phyloP scores from a whole-genome alignment of 2,888 invertebrate species.

The Eutolmus rufibarbis region DNA sequence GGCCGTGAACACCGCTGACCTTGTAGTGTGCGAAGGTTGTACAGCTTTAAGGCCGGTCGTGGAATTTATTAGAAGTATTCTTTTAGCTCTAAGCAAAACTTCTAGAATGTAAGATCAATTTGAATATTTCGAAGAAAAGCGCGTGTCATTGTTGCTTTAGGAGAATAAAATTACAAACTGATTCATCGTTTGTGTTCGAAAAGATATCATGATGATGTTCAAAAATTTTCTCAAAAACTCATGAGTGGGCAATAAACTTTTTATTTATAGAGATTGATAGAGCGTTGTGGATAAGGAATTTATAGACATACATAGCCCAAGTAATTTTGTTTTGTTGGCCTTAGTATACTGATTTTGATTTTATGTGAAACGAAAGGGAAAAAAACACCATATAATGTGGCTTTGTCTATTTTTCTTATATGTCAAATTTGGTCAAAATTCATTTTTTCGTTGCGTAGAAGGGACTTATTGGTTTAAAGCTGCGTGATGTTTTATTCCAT shows the following conservation, averaged over 20 bases:
- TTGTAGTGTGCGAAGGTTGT: neutral
- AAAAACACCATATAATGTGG: no score
- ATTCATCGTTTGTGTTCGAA: neutral
- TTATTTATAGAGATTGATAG: neutral
- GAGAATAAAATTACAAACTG: neutral
- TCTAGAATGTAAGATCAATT: neutral
- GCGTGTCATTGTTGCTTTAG: neutral
- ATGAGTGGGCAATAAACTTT: neutral
- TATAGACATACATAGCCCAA: neutral
- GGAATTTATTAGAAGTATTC: neutral
- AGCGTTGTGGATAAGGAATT: neutral
- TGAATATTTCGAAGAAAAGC: neutral
- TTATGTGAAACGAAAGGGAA: neutral
- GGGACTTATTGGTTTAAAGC: no score
- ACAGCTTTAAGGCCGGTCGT: neutral
- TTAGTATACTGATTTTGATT: neutral
- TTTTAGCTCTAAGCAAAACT: neutral
- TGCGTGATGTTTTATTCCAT: no score
- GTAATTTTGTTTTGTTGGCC: neutral
- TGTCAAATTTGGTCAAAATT: no score
- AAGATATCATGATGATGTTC: neutral
- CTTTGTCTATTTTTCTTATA: no score
- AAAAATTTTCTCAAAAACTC: neutral
- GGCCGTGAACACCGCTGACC: neutral
- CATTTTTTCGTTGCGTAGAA: no score